A percentile compares a stretch with the other conserved stretches of the same genome.
Conservation (phyloP, 1,140 invertebrate genomes). For the Watersipora subatra region DNA sequence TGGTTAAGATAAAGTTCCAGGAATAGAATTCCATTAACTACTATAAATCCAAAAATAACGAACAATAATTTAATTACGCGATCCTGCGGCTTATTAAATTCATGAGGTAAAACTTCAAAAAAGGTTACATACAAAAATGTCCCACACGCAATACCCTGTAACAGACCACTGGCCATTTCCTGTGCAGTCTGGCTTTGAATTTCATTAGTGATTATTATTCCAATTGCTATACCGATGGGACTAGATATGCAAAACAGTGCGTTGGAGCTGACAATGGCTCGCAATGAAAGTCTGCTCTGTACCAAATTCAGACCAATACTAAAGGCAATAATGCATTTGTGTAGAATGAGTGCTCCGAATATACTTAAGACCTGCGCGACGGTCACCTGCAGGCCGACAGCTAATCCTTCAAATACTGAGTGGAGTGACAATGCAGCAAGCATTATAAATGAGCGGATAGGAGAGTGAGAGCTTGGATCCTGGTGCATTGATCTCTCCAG, state of each 20-base stretch:
- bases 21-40: background rate
- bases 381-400: slow-evolving; percentile 7
- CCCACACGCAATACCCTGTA: slow-evolving; percentile 10
- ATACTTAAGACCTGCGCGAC: slow-evolving; percentile 45
- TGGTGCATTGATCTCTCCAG: background rate
- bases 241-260: slow-evolving; percentile 53
- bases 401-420: slow-evolving; percentile 8
- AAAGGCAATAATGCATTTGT: slow-evolving; percentile 51
- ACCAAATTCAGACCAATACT: slow-evolving; percentile 51
- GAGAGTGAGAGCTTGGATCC: slow-evolving; percentile 25
- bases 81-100: background rate
- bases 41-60: background rate
- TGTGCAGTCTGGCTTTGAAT: background rate
- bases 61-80: background rate
- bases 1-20: background rate
- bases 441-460: slow-evolving; percentile 40
- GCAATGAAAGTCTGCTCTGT: slow-evolving; percentile 48
- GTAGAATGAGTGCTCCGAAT: slow-evolving; percentile 48
- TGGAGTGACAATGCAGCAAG: slow-evolving; percentile 52
- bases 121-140: slow-evolving; percentile 14
- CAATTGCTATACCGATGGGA: slow-evolving; percentile 52
- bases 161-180: background rate
- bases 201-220: slow-evolving; percentile 42
- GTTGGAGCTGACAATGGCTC: slow-evolving; percentile 32
- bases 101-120: slow-evolving; percentile 10